Conservation (phyloP, 2,113 vertebrate genomes). For the Crotophaga sulcirostris region DNA sequence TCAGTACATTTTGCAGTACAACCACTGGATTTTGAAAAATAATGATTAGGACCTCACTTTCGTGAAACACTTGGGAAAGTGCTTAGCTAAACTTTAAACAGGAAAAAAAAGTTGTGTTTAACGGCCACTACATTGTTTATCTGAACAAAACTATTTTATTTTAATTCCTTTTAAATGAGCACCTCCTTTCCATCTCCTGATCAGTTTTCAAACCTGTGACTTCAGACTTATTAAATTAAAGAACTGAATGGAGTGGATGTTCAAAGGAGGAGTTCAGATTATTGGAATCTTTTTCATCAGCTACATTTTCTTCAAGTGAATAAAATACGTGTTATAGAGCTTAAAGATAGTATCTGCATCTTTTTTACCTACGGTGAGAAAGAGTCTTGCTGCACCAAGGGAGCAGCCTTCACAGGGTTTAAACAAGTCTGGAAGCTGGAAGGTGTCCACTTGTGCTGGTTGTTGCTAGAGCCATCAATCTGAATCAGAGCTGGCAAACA, state of each 20-base stretch:
- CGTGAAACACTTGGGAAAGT: not conserved
- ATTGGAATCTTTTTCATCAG: not conserved
- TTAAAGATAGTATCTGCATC: not conserved
- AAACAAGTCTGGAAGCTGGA: not conserved
- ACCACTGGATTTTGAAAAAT: not conserved
- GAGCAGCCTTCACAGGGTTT: not conserved
- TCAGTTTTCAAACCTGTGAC: not conserved
- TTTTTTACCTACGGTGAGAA: not conserved
- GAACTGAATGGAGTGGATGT: rapidly evolving
- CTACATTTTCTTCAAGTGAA: not conserved
- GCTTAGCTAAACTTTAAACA: not conserved
- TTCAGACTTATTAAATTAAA: not conserved
- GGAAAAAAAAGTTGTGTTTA: not conserved
- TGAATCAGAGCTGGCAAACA: not conserved
- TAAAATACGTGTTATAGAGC: not conserved
- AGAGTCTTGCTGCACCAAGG: not conserved
- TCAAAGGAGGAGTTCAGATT: not conserved
- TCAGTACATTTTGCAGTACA: not conserved
- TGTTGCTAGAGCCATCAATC: not conserved
- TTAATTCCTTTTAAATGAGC: not conserved
- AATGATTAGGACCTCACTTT: not conserved
- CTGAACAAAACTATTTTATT: not conserved
- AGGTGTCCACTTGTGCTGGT: not conserved
- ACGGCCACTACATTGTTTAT: not conserved
- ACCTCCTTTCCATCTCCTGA: not conserved